phyloP scores from a whole-genome alignment of 2,113 vertebrate genomes.

The Neotoma lepida region DNA sequence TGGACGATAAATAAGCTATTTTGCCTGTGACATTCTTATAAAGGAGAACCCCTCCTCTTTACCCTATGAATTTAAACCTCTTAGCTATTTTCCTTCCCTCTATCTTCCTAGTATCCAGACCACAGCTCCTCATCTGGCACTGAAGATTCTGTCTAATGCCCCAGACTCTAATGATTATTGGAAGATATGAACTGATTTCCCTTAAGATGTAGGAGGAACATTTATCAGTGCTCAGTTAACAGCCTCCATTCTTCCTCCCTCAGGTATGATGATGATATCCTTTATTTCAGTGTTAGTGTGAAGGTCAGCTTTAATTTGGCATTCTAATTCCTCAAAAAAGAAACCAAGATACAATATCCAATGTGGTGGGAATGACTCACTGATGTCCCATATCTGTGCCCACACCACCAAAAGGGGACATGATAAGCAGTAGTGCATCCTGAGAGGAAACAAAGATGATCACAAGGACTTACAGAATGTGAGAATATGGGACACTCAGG shows the following conservation, averaged over 20 bases:
- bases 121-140: too few relatives aligned
- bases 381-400: not conserved
- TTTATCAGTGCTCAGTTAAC: too few relatives aligned
- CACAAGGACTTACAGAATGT: not conserved
- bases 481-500: not conserved
- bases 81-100: too few relatives aligned
- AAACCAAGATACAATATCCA: not conserved
- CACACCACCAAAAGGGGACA: not conserved
- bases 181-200: not conserved
- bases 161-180: not conserved
- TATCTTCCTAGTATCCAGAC: too few relatives aligned
- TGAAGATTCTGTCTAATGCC: too few relatives aligned
- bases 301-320: not conserved
- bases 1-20: too few relatives aligned
- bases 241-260: not conserved
- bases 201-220: not conserved
- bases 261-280: too few relatives aligned
- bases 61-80: too few relatives aligned
- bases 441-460: not conserved
- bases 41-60: too few relatives aligned
- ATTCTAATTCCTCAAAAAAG: not conserved
- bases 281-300: too few relatives aligned
- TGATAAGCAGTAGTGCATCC: not conserved
- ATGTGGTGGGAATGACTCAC: not conserved
- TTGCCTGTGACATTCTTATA: too few relatives aligned